A percentile compares a stretch with the other conserved stretches of the same genome.
phyloP scores from a whole-genome alignment of 2,113 vertebrate species.

The Passer domesticus region DNA sequence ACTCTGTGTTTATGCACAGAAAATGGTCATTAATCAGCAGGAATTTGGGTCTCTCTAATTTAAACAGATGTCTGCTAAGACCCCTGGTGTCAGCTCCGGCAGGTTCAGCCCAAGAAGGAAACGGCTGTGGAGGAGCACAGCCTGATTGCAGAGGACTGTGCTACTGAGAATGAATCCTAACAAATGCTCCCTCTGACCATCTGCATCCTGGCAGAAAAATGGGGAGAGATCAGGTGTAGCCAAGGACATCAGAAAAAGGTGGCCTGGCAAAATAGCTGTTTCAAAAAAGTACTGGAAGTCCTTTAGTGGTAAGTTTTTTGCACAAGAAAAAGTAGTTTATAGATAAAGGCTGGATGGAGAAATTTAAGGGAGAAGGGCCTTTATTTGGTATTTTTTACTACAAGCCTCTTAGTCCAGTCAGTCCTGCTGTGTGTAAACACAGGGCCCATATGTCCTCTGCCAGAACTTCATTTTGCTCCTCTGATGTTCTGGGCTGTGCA shows the following conservation, averaged over 20 bases:
- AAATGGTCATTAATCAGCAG: slow-evolving; percentile 23
- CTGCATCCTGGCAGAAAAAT: neutral
- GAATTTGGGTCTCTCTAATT: slow-evolving; percentile 31
- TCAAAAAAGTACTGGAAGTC: neutral
- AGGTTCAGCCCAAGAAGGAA: neutral
- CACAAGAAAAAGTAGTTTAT: neutral
- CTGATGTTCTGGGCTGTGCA: neutral
- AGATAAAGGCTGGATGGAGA: neutral
- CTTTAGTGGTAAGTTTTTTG: neutral
- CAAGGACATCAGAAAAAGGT: neutral
- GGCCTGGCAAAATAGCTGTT: neutral
- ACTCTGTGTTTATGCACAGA: slow-evolving; percentile 42
- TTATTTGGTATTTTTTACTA: neutral
- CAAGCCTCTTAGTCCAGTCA: neutral
- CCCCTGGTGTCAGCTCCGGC: neutral
- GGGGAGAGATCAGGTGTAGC: neutral
- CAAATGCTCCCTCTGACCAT: neutral
- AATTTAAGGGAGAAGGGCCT: neutral
- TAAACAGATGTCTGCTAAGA: slow-evolving; percentile 22
- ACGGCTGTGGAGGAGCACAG: neutral
- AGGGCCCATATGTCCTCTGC: neutral
- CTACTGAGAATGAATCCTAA: neutral
- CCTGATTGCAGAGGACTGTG: neutral
- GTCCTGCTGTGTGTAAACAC: neutral
- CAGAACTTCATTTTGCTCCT: neutral